These are phyloP conservation scores for Platygyra sinensis DNA, from an alignment of 64 coral and sea anemone genomes.

Conservation along the genomic window DNA sequence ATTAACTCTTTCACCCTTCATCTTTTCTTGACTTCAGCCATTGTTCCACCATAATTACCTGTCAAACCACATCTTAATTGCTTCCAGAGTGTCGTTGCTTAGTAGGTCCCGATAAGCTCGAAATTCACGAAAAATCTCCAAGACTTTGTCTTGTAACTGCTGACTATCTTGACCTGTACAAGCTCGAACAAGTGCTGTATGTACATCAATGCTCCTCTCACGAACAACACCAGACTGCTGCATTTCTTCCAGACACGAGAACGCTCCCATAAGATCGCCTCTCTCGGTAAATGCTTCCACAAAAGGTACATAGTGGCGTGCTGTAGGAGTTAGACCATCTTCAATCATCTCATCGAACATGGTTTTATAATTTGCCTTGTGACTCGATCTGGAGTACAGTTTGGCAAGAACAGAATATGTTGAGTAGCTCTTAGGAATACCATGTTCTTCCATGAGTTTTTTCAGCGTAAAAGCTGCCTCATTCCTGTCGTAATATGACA, in stretches of 20 bases:
- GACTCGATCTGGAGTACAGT: constrained; percentile 37
- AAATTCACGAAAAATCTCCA: constrained; percentile 39
- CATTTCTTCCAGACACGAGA: constrained; percentile 57
- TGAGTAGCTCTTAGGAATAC: constrained; percentile 48
- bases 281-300: constrained; percentile 7
- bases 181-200: constrained; percentile 62
- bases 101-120: constrained; percentile 15
- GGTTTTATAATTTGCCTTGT: constrained; percentile 10
- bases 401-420: constrained; percentile 52
- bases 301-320: constrained; percentile 49
- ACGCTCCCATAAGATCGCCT: constrained; percentile 44
- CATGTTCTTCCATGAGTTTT: constrained; percentile 40
- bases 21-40: neutral
- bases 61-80: constrained; percentile 72
- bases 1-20: too few relatives aligned
- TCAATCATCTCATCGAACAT: constrained; percentile 48
- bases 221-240: constrained; percentile 23
- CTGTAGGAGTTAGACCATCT: constrained; percentile 15
- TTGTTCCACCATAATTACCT: constrained; percentile 28
- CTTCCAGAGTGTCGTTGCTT: constrained; percentile 22
- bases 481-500: constrained; percentile 34
- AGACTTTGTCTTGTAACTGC: constrained; percentile 47
- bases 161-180: constrained; percentile 16
- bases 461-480: constrained; percentile 54
- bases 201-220: constrained; percentile 37